phyloP scores from a whole-genome alignment of 2,888 invertebrate genomes.

The Luperina nickerlii region DNA sequence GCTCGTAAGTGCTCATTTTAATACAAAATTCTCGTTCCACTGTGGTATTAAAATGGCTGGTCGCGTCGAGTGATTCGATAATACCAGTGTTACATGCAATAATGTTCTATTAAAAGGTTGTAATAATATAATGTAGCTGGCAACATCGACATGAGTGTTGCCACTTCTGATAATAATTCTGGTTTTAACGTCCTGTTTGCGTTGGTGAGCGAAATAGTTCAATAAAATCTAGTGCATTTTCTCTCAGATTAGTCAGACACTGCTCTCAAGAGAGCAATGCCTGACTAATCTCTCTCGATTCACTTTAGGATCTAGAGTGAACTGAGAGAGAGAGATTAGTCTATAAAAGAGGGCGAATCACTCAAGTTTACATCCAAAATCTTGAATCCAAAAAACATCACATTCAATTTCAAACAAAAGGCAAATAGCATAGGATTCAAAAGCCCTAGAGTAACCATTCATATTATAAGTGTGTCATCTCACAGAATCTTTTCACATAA shows the following conservation, averaged over 20 bases:
- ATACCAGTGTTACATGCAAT: slow-evolving; percentile 48
- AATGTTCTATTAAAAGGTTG: slow-evolving; percentile 55
- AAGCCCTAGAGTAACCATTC: slow-evolving; percentile 27
- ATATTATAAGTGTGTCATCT: slow-evolving; percentile 50
- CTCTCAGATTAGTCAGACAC: too few relatives aligned
- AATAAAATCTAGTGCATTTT: slow-evolving; percentile 7
- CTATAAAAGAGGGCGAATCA: background rate
- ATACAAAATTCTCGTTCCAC: slow-evolving; percentile 33
- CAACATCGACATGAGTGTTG: slow-evolving; percentile 40
- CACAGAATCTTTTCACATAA: slow-evolving; percentile 51
- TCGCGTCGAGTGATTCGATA: slow-evolving; percentile 50
- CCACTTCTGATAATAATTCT: slow-evolving; percentile 46
- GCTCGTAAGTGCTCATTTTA: slow-evolving; percentile 41
- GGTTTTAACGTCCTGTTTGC: slow-evolving; percentile 11
- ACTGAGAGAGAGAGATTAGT: background rate
- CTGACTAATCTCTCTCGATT: too few relatives aligned
- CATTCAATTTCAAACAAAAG: slow-evolving; percentile 7
- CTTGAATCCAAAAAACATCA: background rate
- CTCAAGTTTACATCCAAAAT: background rate
- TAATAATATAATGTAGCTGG: slow-evolving; percentile 45
- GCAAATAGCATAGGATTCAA: background rate
- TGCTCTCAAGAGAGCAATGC: too few relatives aligned
- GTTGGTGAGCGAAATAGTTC: background rate
- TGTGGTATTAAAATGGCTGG: slow-evolving; percentile 45
- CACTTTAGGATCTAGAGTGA: background rate